These are phyloP conservation scores for Hyla sarda DNA, from an alignment of 2,113 vertebrate genomes.

Conservation along the genomic window DNA sequence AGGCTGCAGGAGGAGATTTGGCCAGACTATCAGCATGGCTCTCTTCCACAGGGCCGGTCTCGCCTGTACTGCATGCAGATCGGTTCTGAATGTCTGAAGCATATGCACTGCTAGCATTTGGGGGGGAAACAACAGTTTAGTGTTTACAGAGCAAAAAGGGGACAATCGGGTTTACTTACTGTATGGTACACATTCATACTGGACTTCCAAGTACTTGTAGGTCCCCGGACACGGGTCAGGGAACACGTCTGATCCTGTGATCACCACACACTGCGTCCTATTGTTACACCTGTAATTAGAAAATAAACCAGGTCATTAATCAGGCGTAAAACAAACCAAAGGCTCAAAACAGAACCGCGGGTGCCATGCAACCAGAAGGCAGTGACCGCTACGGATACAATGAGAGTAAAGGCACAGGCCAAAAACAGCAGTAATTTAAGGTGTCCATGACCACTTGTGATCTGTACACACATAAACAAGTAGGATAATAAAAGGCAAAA, in stretches of 20 bases:
- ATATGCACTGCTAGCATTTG: conserved; percentile 71
- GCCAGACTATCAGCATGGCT: conserved; percentile 76
- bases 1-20: conserved; percentile 81
- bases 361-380: neutral
- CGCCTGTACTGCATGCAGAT: conserved; percentile 77
- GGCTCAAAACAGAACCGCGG: neutral
- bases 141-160: conserved; percentile 67
- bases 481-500: too few relatives aligned
- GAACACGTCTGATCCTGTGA: conserved; percentile 98
- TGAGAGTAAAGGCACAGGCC: neutral
- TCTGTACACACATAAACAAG: neutral
- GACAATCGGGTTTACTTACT: conserved; percentile 88
- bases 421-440: neutral
- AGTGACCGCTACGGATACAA: neutral
- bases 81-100: conserved; percentile 70
- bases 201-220: conserved; percentile 99
- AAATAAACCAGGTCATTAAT: conserved; percentile 48
- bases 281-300: conserved; percentile 93
- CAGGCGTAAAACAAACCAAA: neutral
- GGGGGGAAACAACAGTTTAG: conserved; percentile 66
- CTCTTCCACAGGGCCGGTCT: conserved; percentile 71
- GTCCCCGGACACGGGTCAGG: conserved; percentile 98
- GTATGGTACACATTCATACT: conserved; percentile 99
- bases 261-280: conserved; percentile 97
- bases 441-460: too few relatives aligned